These are phyloP conservation scores for Muraenolepis orangiensis DNA, from an alignment of 2,797 vertebrate species.

Conservation along the genomic window DNA sequence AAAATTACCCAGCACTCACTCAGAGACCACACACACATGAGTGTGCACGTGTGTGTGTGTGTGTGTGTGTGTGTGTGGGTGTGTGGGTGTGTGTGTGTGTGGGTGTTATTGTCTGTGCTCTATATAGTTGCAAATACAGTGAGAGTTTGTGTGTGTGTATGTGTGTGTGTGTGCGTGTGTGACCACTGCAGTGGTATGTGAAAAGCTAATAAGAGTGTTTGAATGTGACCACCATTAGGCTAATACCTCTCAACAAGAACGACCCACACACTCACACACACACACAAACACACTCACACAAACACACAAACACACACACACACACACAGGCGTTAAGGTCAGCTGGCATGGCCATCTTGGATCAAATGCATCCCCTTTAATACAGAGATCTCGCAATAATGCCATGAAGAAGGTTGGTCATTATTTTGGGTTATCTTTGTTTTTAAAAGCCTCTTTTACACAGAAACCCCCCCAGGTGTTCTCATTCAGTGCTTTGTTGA, in stretches of 20 bases:
- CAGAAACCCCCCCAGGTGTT: too few relatives aligned
- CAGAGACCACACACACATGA: conserved; percentile 67
- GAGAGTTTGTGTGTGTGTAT: conserved; percentile 22
- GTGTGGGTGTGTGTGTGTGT: conserved; percentile 45
- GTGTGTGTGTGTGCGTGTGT: conserved; percentile 48
- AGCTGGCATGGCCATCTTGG: conserved; percentile 46
- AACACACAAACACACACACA: conserved; percentile 20
- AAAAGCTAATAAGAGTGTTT: conserved; percentile 86
- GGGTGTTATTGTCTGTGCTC: conserved; percentile 4
- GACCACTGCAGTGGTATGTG: conserved; percentile 70
- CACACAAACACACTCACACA: conserved; percentile 12
- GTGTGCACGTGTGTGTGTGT: conserved; percentile 42
- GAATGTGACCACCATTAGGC: conserved; percentile 79
- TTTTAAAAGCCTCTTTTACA: too few relatives aligned
- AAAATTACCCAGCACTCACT: conserved; percentile 94
- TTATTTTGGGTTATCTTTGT: too few relatives aligned
- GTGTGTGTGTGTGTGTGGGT: conserved; percentile 34
- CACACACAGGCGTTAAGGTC: conserved; percentile 38
- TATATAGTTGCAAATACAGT: not conserved
- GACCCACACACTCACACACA: conserved; percentile 30
- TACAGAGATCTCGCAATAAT: too few relatives aligned
- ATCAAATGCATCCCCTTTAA: conserved; percentile 59
- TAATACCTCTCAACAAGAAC: conserved; percentile 73
- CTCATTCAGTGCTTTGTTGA: too few relatives aligned
- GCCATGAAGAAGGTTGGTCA: too few relatives aligned